phyloP scores from a whole-genome alignment of 2,888 invertebrate genomes.

The Portevinia maculata region DNA sequence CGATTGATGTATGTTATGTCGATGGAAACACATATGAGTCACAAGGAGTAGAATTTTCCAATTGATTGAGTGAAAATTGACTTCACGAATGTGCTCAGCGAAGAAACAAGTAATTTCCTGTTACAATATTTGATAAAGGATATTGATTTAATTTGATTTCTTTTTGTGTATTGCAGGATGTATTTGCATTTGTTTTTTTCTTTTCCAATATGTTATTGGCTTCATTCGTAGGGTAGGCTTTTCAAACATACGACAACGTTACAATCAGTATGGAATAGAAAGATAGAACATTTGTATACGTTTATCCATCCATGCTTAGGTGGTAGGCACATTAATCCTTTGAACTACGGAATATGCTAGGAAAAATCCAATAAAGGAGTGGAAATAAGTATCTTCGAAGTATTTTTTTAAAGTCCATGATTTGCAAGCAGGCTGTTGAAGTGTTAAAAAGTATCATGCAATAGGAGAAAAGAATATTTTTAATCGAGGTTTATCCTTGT shows the following conservation, averaged over 20 bases:
- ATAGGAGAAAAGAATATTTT: too few relatives aligned
- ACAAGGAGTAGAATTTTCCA: slow-evolving; percentile 55
- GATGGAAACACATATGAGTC: slow-evolving; percentile 27
- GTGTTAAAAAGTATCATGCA: too few relatives aligned
- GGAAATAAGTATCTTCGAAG: too few relatives aligned
- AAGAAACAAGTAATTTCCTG: slow-evolving; percentile 57
- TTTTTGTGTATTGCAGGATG: background rate
- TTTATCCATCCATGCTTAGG: too few relatives aligned
- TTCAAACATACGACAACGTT: background rate
- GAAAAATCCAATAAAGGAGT: too few relatives aligned
- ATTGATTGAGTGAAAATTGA: slow-evolving; percentile 67
- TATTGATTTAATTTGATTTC: slow-evolving; percentile 66
- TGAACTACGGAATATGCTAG: too few relatives aligned
- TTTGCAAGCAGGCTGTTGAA: too few relatives aligned
- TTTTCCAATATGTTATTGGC: background rate
- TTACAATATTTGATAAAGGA: slow-evolving; percentile 64
- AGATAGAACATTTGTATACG: too few relatives aligned
- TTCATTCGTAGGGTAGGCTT: background rate
- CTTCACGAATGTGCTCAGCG: slow-evolving; percentile 32
- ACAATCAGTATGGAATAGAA: background rate
- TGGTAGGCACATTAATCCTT: too few relatives aligned
- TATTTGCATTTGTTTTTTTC: slow-evolving; percentile 12
- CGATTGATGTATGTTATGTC: slow-evolving; percentile 49
- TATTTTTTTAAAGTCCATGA: too few relatives aligned
- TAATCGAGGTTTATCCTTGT: too few relatives aligned